Base-by-base conservation (phyloP, 2,888 invertebrate genomes). In the Habroteleia sp. region DNA sequence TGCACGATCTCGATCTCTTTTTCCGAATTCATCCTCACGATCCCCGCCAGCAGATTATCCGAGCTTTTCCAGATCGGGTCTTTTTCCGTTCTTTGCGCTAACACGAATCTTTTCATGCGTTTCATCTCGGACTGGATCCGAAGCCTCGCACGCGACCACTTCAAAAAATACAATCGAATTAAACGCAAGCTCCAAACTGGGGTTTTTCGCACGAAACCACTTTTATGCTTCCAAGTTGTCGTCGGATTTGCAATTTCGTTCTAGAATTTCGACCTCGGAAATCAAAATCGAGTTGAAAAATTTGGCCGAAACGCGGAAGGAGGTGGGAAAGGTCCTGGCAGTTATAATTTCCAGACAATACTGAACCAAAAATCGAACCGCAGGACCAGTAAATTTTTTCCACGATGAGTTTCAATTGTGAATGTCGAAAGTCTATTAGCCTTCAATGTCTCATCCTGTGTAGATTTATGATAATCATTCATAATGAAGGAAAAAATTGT, bases 91-190 rank as follows among this genome's bases (percentile, higher is more conserved):
- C 81, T 84, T 73, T 86, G 80, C 6, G 84, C 85, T 66, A 89
- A 80, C 17, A 89, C 85, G 77, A 89, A 89, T 80, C 89, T 84
- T 77, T 89, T 89, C 63, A 88, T 83, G 11, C 87, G 84, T 75
- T 76, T 85, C 87, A 87, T 87, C 56, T 54, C 74, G 60, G 44
- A 33, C 27, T 29, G 37, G 11, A 44, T 25, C 46, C 56, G 46
- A 16, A 11, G 23, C 7, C 44, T 7, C 54, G 39, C 66, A 11
- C 63, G 41, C 41, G 11, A 65, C 25, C 65, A 52, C 65, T 63
- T 42, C 1, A 23, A 29, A 50, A 29, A 29, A 48, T 41, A n/a
- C n/a, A n/a, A 33, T 14, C 10, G 17, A 60, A 23, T 17, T 4
- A 8, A 16, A n/a, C 35, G 31, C 56, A 27, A 5, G 35, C 23